A percentile compares a stretch with the other conserved stretches of the same genome.
Conservation (phyloP, 1,140 invertebrate genomes). For the Drosophila tsacasi region DNA sequence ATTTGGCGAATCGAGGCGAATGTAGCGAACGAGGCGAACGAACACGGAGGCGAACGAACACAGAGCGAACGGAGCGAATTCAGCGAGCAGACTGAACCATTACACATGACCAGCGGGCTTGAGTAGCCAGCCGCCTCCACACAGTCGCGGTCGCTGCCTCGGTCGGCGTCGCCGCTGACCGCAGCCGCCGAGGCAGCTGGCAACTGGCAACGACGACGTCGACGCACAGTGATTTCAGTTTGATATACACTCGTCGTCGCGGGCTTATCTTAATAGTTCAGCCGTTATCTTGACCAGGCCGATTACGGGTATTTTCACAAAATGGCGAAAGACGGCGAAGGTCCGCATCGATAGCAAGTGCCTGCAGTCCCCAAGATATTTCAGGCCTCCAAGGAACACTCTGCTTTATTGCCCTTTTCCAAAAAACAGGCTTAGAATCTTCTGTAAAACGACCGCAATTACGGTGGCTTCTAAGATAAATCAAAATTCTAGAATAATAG, state of each 20-base stretch:
- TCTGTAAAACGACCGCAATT: too few relatives aligned
- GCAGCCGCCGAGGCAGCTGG: conserved; percentile 11
- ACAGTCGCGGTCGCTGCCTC: conserved; percentile 20
- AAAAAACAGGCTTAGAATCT: background rate
- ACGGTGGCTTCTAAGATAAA: too few relatives aligned
- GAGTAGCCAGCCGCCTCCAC: conserved; percentile 36
- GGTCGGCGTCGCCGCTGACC: conserved; percentile 23
- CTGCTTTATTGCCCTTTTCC: background rate
- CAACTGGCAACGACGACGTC: conserved; percentile 38
- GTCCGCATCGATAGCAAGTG: conserved; percentile 1
- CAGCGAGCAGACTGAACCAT: conserved; percentile 74
- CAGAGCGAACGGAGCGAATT: conserved; percentile 74
- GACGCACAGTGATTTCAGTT: conserved; percentile 60
- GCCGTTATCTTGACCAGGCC: conserved; percentile 40
- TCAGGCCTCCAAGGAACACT: background rate
- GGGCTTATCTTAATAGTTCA: conserved; percentile 65
- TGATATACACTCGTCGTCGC: conserved; percentile 61
- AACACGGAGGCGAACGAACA: conserved; percentile 49
- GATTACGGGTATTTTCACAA: conserved; percentile 26
- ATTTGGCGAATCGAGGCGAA: conserved; percentile 34
- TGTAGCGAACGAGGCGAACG: conserved; percentile 33
- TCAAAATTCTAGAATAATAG: too few relatives aligned
- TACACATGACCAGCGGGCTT: conserved; percentile 59
- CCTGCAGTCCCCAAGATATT: background rate
- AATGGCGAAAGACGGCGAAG: conserved; percentile 20